Evolutionary conservation across 2,797 vertebrate species (phyloP).

Genomic region (Channa striata): DNA sequence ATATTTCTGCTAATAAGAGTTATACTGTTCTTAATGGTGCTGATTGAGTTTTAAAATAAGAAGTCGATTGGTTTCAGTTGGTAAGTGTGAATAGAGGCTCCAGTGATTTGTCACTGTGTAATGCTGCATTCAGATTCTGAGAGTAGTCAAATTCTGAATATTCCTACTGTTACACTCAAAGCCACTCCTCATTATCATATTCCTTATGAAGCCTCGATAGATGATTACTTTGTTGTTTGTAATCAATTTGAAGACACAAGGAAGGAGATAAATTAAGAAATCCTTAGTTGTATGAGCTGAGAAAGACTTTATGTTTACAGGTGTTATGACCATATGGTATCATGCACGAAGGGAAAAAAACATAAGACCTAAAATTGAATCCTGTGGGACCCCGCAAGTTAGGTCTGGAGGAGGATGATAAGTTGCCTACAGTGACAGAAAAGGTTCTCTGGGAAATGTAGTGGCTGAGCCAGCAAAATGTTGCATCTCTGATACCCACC

Average conservation of each 20-base stretch:
- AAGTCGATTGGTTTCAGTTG: background rate
- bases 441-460: conserved; percentile 58
- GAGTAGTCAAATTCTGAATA: too few species aligned
- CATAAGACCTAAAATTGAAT: conserved; percentile 49
- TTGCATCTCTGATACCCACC: conserved; percentile 54
- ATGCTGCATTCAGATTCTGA: background rate
- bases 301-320: conserved; percentile 21
- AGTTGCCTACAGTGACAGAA: conserved; percentile 54
- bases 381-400: conserved; percentile 48
- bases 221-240: conserved; percentile 3
- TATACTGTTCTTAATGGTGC: too few species aligned
- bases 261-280: conserved; percentile 12
- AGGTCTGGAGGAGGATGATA: conserved; percentile 41
- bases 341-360: conserved; percentile 27
- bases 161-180: background rate
- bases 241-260: background rate
- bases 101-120: conserved; percentile 7
- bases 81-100: background rate
- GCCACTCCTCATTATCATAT: background rate
- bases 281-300: background rate
- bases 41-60: background rate
- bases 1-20: too few species aligned
- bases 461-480: conserved; percentile 60
- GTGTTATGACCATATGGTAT: conserved; percentile 26
- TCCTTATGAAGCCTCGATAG: background rate